Conservation (phyloP, 1,140 invertebrate species). For the Trachelipus rathkii region DNA sequence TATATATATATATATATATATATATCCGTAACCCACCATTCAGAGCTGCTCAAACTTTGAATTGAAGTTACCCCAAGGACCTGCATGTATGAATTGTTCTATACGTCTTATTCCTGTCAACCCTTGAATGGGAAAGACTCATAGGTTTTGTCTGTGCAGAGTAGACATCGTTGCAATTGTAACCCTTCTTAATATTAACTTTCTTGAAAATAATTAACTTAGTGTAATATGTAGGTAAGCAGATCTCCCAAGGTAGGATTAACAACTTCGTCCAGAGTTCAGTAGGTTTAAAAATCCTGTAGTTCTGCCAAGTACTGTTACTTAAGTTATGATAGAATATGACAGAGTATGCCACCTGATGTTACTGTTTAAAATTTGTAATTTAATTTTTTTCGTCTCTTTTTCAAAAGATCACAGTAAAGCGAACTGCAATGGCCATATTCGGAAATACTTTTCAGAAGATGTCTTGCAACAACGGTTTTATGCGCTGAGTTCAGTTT, state of each 20-base stretch:
- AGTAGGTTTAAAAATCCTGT: too few relatives aligned
- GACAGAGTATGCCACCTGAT: too few relatives aligned
- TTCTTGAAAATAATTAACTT: too few relatives aligned
- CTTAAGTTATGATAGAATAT: too few relatives aligned
- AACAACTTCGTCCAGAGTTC: too few relatives aligned
- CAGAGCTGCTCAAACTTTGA: slow-evolving; percentile 71
- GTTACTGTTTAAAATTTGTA: neutral
- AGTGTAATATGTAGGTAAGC: too few relatives aligned
- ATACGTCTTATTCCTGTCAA: slow-evolving; percentile 78
- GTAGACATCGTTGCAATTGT: too few relatives aligned
- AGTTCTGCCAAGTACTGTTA: too few relatives aligned
- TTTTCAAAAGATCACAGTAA: slow-evolving; percentile 53
- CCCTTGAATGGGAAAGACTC: slow-evolving; percentile 76
- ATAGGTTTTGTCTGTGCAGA: slow-evolving; percentile 82
- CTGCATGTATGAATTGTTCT: slow-evolving; percentile 84
- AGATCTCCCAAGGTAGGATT: too few relatives aligned
- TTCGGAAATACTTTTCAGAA: slow-evolving; percentile 70
- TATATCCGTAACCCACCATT: slow-evolving; percentile 37
- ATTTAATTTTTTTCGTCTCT: neutral
- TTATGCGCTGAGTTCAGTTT: slow-evolving; percentile 54
- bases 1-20: too few relatives aligned
- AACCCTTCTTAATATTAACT: too few relatives aligned
- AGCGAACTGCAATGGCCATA: slow-evolving; percentile 73
- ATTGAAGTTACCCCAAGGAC: slow-evolving; percentile 72
- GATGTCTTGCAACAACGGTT: slow-evolving; percentile 76